Conservation (phyloP, 2,888 invertebrate species). For the Conistra vaccinii region DNA sequence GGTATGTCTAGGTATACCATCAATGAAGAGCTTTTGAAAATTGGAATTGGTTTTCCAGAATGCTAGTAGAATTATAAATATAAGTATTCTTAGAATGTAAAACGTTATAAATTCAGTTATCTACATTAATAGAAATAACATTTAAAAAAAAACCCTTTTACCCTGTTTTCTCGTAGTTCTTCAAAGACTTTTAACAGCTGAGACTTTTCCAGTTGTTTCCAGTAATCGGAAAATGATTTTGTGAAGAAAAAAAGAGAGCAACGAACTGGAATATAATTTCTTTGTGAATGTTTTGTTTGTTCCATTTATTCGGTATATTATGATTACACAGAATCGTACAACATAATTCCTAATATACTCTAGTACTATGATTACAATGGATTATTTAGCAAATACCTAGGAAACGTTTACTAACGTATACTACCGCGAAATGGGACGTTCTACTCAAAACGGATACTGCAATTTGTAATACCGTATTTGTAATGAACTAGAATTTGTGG, state of each 20-base stretch:
- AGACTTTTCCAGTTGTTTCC: conserved; percentile 27
- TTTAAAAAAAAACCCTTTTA: conserved; percentile 14
- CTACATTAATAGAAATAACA: neutral
- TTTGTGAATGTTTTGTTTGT: conserved; percentile 3
- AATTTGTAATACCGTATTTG: conserved; percentile 26
- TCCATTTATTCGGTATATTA: conserved; percentile 14
- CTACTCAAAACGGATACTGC: conserved; percentile 13
- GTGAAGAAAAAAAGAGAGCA: conserved; percentile 1
- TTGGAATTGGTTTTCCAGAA: neutral
- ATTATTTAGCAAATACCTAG: conserved; percentile 37
- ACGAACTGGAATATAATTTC: neutral
- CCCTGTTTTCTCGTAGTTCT: conserved; percentile 5
- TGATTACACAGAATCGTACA: conserved; percentile 11
- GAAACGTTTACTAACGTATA: conserved; percentile 8
- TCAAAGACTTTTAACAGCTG: conserved; percentile 34
- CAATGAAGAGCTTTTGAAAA: neutral
- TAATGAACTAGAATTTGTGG: conserved; percentile 20
- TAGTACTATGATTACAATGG: conserved; percentile 32
- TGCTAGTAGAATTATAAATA: too few species aligned
- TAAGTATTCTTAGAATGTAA: neutral
- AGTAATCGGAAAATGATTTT: conserved; percentile 24
- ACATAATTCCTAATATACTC: neutral
- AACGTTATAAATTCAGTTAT: neutral
- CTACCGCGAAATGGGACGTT: conserved; percentile 12
- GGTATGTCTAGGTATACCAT: neutral